Percentiles rank a stretch among this genome's conserved stretches.
Evolutionary conservation across 2,888 invertebrate genomes (phyloP).

Genomic region (Steinernema hermaphroditum): DNA sequence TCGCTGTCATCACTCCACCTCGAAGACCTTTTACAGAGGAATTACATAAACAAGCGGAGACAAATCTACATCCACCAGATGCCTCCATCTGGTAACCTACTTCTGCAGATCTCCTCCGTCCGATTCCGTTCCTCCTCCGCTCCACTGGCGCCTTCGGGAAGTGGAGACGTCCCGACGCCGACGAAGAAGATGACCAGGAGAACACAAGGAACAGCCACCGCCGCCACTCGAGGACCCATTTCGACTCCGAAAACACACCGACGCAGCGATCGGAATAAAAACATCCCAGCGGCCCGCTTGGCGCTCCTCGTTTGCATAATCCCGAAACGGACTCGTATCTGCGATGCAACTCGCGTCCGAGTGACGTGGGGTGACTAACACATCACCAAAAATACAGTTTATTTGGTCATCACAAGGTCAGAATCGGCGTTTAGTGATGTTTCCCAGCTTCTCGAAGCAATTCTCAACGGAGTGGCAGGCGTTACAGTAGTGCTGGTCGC

Average conservation of each 20-base stretch:
- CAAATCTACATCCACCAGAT: no score
- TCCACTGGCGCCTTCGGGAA: neutral
- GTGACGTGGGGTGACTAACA: constrained; percentile 13
- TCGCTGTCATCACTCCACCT: no score
- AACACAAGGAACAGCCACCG: neutral
- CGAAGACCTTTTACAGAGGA: no score
- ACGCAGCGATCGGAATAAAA: neutral
- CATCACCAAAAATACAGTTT: neutral
- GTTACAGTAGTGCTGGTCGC: constrained; percentile 22
- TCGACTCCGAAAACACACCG: neutral
- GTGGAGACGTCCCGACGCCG: neutral
- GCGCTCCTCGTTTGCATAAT: constrained; percentile 16
- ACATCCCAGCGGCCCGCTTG: neutral
- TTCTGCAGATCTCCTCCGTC: neutral
- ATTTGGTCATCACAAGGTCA: neutral
- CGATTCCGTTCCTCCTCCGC: neutral
- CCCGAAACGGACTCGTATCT: neutral
- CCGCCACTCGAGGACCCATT: neutral
- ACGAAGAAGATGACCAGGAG: neutral
- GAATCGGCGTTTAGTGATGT: neutral
- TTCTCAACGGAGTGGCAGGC: constrained; percentile 7
- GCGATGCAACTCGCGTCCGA: neutral
- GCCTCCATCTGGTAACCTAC: neutral
- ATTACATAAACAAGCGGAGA: no score
- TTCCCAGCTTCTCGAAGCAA: constrained; percentile 24